These are phyloP conservation scores for Hydraecia micacea DNA, from an alignment of 2,888 invertebrate species.

Conservation along the genomic window DNA sequence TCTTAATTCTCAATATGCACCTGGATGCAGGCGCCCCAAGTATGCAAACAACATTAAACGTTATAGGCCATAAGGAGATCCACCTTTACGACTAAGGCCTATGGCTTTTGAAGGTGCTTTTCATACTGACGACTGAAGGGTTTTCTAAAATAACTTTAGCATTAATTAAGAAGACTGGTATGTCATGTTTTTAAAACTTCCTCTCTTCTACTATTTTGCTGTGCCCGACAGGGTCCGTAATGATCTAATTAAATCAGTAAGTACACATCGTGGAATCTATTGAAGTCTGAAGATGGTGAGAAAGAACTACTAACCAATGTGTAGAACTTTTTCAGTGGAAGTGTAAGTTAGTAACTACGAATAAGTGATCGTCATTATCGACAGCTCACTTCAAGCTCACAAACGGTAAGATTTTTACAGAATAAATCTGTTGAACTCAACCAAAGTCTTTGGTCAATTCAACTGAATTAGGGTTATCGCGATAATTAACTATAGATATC, in stretches of 20 bases:
- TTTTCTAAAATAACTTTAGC: background rate
- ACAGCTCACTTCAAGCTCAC: no score
- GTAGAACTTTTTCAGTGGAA: background rate
- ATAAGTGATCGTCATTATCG: background rate
- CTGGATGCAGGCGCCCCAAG: constrained; percentile 44
- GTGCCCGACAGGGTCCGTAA: background rate
- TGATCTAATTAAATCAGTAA: no score
- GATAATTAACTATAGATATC: background rate
- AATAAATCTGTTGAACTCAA: background rate
- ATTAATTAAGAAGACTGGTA: no score
- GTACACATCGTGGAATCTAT: background rate
- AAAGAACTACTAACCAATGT: background rate
- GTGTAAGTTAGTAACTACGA: background rate
- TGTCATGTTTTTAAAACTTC: no score
- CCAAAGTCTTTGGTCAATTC: background rate
- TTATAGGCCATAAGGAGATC: constrained; percentile 58
- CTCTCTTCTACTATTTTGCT: background rate
- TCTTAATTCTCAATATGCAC: constrained; percentile 52
- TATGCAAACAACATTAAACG: constrained; percentile 60
- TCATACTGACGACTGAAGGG: constrained; percentile 18
- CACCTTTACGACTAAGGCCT: constrained; percentile 60
- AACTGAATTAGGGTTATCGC: background rate
- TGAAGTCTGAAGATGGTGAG: background rate
- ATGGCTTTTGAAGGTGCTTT: constrained; percentile 43
- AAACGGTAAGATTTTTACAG: no score